Conservation (phyloP, 2,113 vertebrate genomes). For the Eira barbara region DNA sequence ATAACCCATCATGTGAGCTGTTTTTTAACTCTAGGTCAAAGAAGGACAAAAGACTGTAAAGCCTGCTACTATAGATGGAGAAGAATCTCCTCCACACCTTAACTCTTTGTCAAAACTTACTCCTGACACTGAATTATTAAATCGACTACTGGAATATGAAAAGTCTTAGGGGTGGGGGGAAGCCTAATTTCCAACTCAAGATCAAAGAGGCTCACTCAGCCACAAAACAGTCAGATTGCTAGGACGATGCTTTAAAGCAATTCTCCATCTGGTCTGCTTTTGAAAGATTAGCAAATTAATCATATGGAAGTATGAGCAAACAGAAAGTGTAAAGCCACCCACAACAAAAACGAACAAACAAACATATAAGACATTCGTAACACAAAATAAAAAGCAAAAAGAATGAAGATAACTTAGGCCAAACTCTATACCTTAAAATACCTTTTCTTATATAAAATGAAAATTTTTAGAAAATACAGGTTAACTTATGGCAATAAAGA, state of each 20-base stretch:
- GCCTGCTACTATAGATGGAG: not conserved
- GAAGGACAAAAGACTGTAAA: not conserved
- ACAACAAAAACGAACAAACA: not conserved
- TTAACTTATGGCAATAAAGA: not conserved
- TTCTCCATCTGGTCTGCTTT: constrained; percentile 51
- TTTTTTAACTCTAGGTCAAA: not conserved
- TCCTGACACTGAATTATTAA: constrained; percentile 16
- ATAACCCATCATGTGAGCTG: not conserved
- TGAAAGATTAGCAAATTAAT: constrained; percentile 58
- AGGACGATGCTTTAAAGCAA: constrained; percentile 38
- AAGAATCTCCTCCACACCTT: not conserved
- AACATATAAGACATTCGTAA: not conserved
- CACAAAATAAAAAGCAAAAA: not conserved
- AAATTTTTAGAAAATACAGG: not conserved
- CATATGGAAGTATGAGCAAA: not conserved
- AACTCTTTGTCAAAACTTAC: not conserved
- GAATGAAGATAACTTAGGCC: not conserved
- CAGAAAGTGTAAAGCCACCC: constrained; percentile 22
- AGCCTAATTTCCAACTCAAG: constrained; percentile 4
- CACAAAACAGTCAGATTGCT: constrained; percentile 29
- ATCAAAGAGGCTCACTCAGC: constrained; percentile 39
- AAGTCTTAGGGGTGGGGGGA: not conserved
- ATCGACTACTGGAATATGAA: not conserved
- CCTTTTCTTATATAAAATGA: not conserved
- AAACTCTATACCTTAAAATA: not conserved